A percentile compares a stretch with the other conserved stretches of the same genome.
Conservation (phyloP, 2,113 vertebrate genomes). For the Puntigrus tetrazona region DNA sequence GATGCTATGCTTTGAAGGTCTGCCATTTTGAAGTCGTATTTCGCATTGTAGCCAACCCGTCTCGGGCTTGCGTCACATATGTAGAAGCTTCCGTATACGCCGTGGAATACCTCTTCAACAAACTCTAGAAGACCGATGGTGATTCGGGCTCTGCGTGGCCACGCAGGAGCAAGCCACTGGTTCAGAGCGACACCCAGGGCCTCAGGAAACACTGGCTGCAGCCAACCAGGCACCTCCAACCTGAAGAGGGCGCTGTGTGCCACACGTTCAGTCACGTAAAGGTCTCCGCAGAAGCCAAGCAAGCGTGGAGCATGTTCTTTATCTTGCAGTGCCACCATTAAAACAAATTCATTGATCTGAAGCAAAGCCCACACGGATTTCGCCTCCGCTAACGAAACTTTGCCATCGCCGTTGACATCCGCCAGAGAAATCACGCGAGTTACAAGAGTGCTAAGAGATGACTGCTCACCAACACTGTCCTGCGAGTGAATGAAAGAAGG, state of each 20-base stretch:
- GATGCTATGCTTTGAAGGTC: slow-evolving; percentile 87
- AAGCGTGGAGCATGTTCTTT: slow-evolving; percentile 88
- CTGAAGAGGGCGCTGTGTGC: slow-evolving; percentile 82
- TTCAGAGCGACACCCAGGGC: slow-evolving; percentile 79
- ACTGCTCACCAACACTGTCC: slow-evolving; percentile 89
- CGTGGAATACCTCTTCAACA: slow-evolving; percentile 95
- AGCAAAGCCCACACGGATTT: slow-evolving; percentile 95
- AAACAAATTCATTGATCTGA: slow-evolving; percentile 89
- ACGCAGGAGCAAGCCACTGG: slow-evolving; percentile 90
- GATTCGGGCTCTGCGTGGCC: slow-evolving; percentile 90
- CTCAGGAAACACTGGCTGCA: slow-evolving; percentile 81
- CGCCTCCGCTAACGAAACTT: slow-evolving; percentile 92
- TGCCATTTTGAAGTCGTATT: slow-evolving; percentile 92
- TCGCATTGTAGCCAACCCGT: slow-evolving; percentile 88
- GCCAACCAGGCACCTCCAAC: slow-evolving; percentile 77
- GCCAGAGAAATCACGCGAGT: slow-evolving; percentile 84
- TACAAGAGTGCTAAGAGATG: slow-evolving; percentile 82
- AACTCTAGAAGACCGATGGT: slow-evolving; percentile 94
- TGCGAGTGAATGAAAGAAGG: slow-evolving; percentile 58
- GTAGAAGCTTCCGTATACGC: slow-evolving; percentile 89
- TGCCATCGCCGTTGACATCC: slow-evolving; percentile 86
- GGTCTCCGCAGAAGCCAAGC: slow-evolving; percentile 90
- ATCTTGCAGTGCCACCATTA: slow-evolving; percentile 88
- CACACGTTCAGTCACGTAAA: slow-evolving; percentile 87
- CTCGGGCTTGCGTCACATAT: slow-evolving; percentile 87